Evolutionary conservation across 2,797 vertebrate species (phyloP).

Genomic region (Thamnophis elegans): DNA sequence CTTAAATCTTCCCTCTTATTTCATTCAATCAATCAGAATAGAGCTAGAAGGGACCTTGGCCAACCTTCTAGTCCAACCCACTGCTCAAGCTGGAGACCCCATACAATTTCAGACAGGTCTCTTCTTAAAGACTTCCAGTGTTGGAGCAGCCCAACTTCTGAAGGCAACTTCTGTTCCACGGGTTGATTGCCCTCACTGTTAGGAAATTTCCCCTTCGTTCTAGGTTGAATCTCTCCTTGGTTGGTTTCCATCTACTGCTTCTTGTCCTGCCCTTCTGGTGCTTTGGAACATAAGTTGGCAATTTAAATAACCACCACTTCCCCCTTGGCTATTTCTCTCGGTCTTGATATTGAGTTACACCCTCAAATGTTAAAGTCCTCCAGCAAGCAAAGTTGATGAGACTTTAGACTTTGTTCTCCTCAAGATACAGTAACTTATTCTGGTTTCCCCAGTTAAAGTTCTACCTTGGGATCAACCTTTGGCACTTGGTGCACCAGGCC

Average conservation of each 20-base stretch:
- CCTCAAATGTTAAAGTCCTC: not conserved
- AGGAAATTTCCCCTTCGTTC: too few species aligned
- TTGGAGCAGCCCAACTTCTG: too few species aligned
- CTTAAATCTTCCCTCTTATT: not conserved
- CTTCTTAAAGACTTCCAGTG: too few species aligned
- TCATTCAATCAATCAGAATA: not conserved
- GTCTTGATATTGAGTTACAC: not conserved
- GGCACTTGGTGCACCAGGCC: not conserved
- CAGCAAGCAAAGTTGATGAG: not conserved
- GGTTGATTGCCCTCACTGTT: too few species aligned
- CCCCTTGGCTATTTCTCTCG: not conserved
- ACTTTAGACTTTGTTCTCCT: conserved; percentile 18
- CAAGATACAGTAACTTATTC: not conserved
- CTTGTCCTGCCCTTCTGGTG: too few species aligned
- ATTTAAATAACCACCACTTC: not conserved
- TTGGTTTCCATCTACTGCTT: too few species aligned
- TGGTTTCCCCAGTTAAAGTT: not conserved
- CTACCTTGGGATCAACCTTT: not conserved
- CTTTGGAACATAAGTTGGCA: not conserved
- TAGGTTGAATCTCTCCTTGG: too few species aligned
- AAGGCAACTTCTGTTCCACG: too few species aligned
- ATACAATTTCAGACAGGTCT: too few species aligned
- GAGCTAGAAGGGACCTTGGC: not conserved
- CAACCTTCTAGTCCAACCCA: not conserved
- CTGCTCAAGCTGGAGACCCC: too few species aligned